Conservation (phyloP, 2,888 invertebrate genomes). For the Lasioglossum pauxillum region DNA sequence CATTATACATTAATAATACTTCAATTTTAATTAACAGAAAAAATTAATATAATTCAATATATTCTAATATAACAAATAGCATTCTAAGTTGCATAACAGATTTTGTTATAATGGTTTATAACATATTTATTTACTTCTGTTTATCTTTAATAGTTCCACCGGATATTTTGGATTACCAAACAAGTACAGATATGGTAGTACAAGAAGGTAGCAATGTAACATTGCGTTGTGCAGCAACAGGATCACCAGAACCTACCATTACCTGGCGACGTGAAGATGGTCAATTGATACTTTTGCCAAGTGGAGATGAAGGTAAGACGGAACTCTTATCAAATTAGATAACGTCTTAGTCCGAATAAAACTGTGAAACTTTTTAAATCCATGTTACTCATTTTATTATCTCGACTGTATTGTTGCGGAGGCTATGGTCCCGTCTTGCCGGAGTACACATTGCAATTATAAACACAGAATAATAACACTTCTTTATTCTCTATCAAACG, state of each 20-base stretch:
- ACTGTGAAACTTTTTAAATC: neutral
- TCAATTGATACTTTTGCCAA: conserved; percentile 89
- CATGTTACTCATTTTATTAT: too few species aligned
- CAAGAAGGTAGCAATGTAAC: conserved; percentile 94
- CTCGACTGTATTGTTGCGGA: too few species aligned
- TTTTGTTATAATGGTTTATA: neutral
- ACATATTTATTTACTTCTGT: conserved; percentile 22
- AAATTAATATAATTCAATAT: neutral
- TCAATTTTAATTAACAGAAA: neutral
- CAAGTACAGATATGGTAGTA: conserved; percentile 94
- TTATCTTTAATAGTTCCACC: conserved; percentile 89
- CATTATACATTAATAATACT: neutral
- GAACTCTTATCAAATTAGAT: neutral
- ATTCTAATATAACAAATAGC: neutral
- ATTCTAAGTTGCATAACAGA: neutral
- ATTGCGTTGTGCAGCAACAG: conserved; percentile 93
- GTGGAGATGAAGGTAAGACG: conserved; percentile 88
- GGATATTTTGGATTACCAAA: conserved; percentile 93
- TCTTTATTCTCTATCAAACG: too few species aligned
- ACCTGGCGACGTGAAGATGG: conserved; percentile 94
- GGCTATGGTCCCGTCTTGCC: too few species aligned
- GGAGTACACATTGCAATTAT: too few species aligned
- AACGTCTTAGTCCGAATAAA: neutral
- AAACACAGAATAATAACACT: too few species aligned
- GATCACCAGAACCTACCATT: conserved; percentile 91